A percentile compares a stretch with the other conserved stretches of the same genome.
These are phyloP conservation scores for Henricia sp. DNA, from an alignment of 53 echinoderm and acorn worm species.

Conservation along the genomic window DNA sequence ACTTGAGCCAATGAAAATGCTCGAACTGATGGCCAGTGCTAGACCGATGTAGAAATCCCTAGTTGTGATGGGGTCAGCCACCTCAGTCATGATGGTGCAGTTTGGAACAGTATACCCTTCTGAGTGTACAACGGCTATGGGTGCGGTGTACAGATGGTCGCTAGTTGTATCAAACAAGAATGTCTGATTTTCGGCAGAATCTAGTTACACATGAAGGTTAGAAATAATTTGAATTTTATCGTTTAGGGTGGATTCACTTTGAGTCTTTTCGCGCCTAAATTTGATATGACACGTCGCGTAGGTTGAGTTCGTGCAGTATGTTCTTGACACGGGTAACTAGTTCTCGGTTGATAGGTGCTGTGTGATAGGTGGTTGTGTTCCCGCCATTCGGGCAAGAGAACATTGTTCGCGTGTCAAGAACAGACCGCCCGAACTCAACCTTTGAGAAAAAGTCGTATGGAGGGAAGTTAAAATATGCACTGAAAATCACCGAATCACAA, in stretches of 20 bases:
- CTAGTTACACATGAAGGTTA: not conserved
- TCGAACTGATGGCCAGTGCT: slow-evolving; percentile 85
- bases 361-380: too few species aligned
- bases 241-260: not conserved
- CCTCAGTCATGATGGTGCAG: slow-evolving; percentile 28
- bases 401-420: too few species aligned
- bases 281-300: not conserved
- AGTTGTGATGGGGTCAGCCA: not conserved
- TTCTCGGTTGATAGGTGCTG: too few species aligned
- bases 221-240: not conserved
- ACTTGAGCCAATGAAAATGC: slow-evolving; percentile 91
- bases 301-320: not conserved
- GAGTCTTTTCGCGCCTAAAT: not conserved
- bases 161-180: slow-evolving; percentile 19
- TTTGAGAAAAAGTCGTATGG: not conserved
- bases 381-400: too few species aligned
- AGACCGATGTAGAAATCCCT: slow-evolving; percentile 95
- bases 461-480: not conserved
- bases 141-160: not conserved
- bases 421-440: too few species aligned
- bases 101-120: not conserved
- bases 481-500: too few species aligned
- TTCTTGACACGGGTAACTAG: too few species aligned
- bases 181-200: slow-evolving; percentile 31
- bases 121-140: not conserved